phyloP scores from a whole-genome alignment of 2,797 vertebrate genomes.

The Aeoliscus strigatus region DNA sequence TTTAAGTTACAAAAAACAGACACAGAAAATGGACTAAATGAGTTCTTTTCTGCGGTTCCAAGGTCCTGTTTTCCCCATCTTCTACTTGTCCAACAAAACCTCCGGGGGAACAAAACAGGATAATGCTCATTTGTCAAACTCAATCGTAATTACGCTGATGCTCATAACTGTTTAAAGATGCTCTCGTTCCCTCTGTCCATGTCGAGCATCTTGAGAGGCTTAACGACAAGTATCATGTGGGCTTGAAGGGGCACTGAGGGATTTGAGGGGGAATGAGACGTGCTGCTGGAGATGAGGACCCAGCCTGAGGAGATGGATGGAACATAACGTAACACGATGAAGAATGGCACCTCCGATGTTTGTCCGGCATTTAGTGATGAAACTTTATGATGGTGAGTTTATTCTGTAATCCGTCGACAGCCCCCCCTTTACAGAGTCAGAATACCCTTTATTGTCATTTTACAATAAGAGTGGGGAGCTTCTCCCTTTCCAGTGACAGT shows the following conservation, averaged over 20 bases:
- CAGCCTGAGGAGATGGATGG: constrained; percentile 12
- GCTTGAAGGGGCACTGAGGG: constrained; percentile 25
- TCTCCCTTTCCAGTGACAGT: too few species aligned
- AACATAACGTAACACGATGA: not conserved
- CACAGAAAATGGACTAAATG: too few species aligned
- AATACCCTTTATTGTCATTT: too few species aligned
- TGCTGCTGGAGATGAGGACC: constrained; percentile 9
- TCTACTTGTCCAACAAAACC: constrained; percentile 23
- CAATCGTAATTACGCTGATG: constrained; percentile 27
- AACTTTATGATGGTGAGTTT: too few species aligned
- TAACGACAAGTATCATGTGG: constrained; percentile 27
- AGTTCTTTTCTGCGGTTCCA: too few species aligned
- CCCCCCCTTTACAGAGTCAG: too few species aligned
- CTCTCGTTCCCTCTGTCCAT: constrained; percentile 14
- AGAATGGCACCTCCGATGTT: too few species aligned
- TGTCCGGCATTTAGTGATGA: too few species aligned
- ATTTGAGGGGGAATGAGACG: constrained; percentile 20
- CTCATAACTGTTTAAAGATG: constrained; percentile 56
- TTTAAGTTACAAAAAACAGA: constrained; percentile 47
- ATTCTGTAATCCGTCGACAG: too few species aligned
- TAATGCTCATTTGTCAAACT: constrained; percentile 24
- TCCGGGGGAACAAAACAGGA: constrained; percentile 2
- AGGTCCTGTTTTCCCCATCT: constrained; percentile 15
- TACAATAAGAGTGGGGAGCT: too few species aligned
- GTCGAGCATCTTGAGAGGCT: constrained; percentile 30